Evolutionary conservation across 2,888 invertebrate genomes (phyloP).

Genomic region (Smittia aterrima): DNA sequence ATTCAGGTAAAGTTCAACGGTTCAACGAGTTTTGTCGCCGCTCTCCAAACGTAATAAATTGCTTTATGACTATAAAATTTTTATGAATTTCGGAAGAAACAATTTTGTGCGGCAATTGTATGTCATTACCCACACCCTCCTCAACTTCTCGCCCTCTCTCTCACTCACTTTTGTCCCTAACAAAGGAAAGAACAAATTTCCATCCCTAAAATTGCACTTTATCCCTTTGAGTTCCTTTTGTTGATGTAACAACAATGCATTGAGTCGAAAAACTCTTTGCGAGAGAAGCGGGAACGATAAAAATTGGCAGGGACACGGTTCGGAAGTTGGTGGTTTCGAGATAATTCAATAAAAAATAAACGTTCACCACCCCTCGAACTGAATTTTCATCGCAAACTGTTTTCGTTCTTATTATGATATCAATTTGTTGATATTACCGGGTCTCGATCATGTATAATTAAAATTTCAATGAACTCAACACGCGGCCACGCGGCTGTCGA

Average conservation of each 20-base stretch:
- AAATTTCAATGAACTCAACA: conserved; percentile 13
- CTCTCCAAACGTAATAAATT: background rate
- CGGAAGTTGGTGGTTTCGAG: conserved; percentile 38
- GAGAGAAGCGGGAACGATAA: background rate
- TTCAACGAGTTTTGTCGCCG: background rate
- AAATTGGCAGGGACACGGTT: background rate
- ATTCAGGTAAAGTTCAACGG: conserved; percentile 15
- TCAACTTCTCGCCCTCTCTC: background rate
- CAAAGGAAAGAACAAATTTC: background rate
- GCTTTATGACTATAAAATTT: background rate
- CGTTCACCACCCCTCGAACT: background rate
- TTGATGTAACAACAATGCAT: conserved; percentile 5
- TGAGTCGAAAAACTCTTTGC: background rate
- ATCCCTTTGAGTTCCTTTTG: background rate
- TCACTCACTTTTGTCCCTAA: background rate
- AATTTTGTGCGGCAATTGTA: background rate
- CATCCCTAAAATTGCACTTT: conserved; percentile 4
- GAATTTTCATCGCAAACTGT: background rate
- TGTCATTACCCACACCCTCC: background rate
- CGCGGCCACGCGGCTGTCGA: background rate
- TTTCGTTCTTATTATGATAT: conserved; percentile 15
- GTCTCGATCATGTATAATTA: conserved; percentile 11
- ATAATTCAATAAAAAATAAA: conserved; percentile 10
- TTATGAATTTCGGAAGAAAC: background rate
- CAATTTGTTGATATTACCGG: conserved; percentile 24